Evolutionary conservation across 1,140 invertebrate genomes (phyloP).

Genomic region (Octopus bimaculoides): DNA sequence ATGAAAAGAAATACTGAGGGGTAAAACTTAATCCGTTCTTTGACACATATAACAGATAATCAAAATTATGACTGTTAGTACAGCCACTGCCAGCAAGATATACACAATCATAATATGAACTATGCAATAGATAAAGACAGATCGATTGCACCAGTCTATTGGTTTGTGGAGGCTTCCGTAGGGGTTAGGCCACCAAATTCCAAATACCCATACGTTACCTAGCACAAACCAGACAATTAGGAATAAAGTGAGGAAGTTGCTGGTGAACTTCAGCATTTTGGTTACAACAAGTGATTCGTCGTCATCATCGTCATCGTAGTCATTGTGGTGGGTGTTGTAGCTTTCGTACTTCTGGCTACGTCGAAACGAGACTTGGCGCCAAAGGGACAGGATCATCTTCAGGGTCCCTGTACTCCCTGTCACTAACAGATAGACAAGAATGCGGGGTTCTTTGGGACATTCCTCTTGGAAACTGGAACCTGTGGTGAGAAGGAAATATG

Average conservation of each 20-base stretch:
- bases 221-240: conserved; percentile 48
- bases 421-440: conserved; percentile 35
- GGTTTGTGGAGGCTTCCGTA: conserved; percentile 61
- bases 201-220: conserved; percentile 65
- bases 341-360: conserved; percentile 30
- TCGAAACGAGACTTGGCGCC: not conserved
- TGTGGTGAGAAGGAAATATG: not conserved
- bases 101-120: conserved; percentile 63
- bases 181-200: conserved; percentile 31
- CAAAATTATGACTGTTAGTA: too few relatives aligned
- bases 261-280: conserved; percentile 34
- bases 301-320: conserved; percentile 47
- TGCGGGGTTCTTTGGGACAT: conserved; percentile 31
- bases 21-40: too few relatives aligned
- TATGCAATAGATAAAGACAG: conserved; percentile 26
- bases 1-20: too few relatives aligned
- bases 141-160: conserved; percentile 29
- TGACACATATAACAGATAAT: too few relatives aligned
- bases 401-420: conserved; percentile 31
- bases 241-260: conserved; percentile 62
- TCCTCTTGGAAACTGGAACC: conserved; percentile 24
- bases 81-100: too few relatives aligned
- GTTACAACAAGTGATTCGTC: not conserved
- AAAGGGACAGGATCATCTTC: conserved; percentile 17
- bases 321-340: conserved; percentile 59